Evolutionary conservation across 2,797 vertebrate species (phyloP).

Genomic region (Chanos chanos): DNA sequence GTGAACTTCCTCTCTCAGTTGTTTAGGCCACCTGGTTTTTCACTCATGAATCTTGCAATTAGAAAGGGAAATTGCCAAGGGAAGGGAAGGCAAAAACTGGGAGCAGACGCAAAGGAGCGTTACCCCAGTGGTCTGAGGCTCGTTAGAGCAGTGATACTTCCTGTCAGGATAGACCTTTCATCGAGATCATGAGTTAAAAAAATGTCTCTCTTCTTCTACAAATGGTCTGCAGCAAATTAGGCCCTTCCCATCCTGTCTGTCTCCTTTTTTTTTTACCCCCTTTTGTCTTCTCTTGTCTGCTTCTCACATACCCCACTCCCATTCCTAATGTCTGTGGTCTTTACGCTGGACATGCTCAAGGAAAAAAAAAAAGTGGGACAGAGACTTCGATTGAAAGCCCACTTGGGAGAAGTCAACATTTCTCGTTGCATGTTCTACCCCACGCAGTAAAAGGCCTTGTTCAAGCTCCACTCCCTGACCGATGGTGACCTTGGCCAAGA

Average conservation of each 20-base stretch:
- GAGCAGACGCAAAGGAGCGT: constrained; percentile 17
- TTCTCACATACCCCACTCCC: not conserved
- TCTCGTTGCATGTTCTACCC: constrained; percentile 22
- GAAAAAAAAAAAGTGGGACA: constrained; percentile 18
- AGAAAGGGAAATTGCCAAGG: constrained; percentile 41
- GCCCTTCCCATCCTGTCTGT: constrained; percentile 25
- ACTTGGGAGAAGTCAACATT: constrained; percentile 37
- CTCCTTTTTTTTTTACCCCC: not conserved
- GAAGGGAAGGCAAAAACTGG: constrained; percentile 10
- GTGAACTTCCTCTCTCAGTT: constrained; percentile 3
- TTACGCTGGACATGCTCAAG: constrained; percentile 5
- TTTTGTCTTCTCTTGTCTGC: not conserved
- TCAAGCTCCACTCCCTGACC: constrained; percentile 17
- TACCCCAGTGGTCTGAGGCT: constrained; percentile 13
- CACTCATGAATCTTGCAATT: constrained; percentile 38
- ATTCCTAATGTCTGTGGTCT: not conserved
- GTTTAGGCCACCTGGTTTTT: constrained; percentile 39
- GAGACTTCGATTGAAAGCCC: constrained; percentile 23
- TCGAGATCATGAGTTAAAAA: constrained; percentile 46
- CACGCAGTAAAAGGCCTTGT: constrained; percentile 15
- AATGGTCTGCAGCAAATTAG: constrained; percentile 26
- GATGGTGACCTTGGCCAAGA: not conserved
- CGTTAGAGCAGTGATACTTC: constrained; percentile 34
- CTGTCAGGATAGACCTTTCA: constrained; percentile 48
- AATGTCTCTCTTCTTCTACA: not conserved